Evolutionary conservation across 2,797 vertebrate species (phyloP).

Genomic region (Agapornis canus): DNA sequence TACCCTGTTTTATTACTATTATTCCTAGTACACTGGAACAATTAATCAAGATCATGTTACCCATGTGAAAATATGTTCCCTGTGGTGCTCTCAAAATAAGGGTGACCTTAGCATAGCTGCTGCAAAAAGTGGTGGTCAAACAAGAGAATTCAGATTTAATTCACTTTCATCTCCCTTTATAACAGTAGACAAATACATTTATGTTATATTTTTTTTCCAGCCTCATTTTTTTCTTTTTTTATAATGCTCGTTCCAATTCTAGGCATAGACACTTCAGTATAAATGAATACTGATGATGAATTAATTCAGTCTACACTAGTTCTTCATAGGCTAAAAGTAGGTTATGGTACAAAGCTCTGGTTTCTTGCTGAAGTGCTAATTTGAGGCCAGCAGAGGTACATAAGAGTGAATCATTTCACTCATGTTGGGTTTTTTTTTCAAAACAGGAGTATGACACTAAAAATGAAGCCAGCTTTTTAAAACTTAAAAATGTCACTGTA

Average conservation of each 20-base stretch:
- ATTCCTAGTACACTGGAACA: not conserved
- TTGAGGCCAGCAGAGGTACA: slow-evolving; percentile 31
- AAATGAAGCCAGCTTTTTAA: not conserved
- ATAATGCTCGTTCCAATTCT: not conserved
- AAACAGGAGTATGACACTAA: not conserved
- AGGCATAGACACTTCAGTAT: not conserved
- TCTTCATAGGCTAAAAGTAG: slow-evolving; percentile 54
- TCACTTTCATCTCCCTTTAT: not conserved
- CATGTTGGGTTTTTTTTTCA: not conserved
- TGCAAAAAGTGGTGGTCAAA: not conserved
- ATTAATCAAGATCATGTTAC: slow-evolving; percentile 18
- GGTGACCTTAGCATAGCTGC: not conserved
- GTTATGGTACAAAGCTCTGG: not conserved
- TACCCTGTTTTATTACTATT: slow-evolving; percentile 4
- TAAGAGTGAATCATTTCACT: slow-evolving; percentile 29
- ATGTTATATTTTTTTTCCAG: not conserved
- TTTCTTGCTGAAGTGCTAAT: slow-evolving; percentile 58
- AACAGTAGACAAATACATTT: not conserved
- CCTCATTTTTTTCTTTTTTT: not conserved
- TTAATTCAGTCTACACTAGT: slow-evolving; percentile 40
- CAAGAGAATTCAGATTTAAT: not conserved
- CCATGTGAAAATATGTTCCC: not conserved
- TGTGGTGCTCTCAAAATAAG: slow-evolving; percentile 7
- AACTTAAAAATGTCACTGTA: not conserved
- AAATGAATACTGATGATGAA: slow-evolving; percentile 59